These are phyloP conservation scores for Gallirallus australis DNA, from an alignment of 2,797 vertebrate genomes.

Conservation along the genomic window DNA sequence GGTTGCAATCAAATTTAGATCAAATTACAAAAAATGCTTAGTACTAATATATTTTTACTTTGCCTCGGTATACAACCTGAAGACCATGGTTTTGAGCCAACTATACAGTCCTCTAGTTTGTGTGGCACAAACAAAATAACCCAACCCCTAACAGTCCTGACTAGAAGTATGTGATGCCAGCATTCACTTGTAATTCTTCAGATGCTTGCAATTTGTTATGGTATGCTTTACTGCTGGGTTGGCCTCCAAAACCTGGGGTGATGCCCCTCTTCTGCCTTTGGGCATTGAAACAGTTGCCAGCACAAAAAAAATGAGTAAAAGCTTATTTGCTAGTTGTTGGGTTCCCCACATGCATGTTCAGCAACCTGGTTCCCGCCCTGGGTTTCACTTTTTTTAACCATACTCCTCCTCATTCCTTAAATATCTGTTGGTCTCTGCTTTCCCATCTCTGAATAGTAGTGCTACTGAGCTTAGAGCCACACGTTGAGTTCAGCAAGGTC, in stretches of 20 bases:
- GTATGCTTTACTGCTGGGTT: neutral
- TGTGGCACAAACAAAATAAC: neutral
- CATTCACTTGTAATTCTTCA: neutral
- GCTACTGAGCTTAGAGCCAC: neutral
- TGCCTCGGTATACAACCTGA: accelerated
- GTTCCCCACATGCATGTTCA: accelerated
- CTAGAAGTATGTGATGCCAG: neutral
- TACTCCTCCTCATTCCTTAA: neutral
- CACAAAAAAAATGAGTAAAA: neutral
- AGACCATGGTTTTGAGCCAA: neutral
- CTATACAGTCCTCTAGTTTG: neutral
- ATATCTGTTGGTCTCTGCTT: neutral
- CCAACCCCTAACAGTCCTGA: neutral
- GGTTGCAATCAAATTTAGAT: neutral
- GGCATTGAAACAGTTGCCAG: neutral
- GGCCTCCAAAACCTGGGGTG: neutral
- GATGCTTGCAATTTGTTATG: neutral
- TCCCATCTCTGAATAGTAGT: neutral
- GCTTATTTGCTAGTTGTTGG: neutral
- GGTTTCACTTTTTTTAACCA: neutral
- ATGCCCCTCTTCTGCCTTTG: neutral
- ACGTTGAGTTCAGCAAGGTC: neutral
- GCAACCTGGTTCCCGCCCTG: neutral
- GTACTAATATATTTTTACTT: neutral
- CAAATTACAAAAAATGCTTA: neutral